A percentile compares a stretch with the other conserved stretches of the same genome.
Conservation (phyloP, 2,113 vertebrate species). For the Acrocephalus kingi region DNA sequence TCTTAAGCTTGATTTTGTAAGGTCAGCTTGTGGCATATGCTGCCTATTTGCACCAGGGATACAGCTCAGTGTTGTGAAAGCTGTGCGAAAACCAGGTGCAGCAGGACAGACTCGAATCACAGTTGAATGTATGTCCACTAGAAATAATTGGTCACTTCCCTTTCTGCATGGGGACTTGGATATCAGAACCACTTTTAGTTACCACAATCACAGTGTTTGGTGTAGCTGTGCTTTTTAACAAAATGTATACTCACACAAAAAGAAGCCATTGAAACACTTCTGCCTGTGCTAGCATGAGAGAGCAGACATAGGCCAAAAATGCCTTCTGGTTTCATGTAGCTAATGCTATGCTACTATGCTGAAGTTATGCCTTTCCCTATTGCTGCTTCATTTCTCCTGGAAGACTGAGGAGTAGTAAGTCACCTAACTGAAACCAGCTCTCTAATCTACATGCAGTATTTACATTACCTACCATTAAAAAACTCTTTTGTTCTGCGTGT, state of each 20-base stretch:
- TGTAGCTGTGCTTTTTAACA: neutral
- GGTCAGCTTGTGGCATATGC: neutral
- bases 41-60: neutral
- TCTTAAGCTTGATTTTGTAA: neutral
- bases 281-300: neutral
- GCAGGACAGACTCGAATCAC: rapidly evolving
- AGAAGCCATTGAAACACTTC: neutral
- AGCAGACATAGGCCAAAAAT: neutral
- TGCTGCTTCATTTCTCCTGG: neutral
- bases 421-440: neutral
- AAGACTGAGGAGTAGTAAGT: neutral
- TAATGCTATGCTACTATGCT: neutral
- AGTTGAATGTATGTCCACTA: neutral
- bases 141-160: neutral
- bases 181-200: neutral
- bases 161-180: neutral
- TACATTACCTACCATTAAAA: neutral
- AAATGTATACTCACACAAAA: neutral
- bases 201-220: neutral
- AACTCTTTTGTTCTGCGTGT: neutral
- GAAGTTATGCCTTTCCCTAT: neutral
- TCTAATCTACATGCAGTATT: neutral
- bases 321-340: neutral
- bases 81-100: neutral
- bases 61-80: neutral